Percentiles rank a stretch among this genome's conserved stretches.
Evolutionary conservation across 2,113 vertebrate genomes (phyloP).

Genomic region (Odontophorus gujanensis): DNA sequence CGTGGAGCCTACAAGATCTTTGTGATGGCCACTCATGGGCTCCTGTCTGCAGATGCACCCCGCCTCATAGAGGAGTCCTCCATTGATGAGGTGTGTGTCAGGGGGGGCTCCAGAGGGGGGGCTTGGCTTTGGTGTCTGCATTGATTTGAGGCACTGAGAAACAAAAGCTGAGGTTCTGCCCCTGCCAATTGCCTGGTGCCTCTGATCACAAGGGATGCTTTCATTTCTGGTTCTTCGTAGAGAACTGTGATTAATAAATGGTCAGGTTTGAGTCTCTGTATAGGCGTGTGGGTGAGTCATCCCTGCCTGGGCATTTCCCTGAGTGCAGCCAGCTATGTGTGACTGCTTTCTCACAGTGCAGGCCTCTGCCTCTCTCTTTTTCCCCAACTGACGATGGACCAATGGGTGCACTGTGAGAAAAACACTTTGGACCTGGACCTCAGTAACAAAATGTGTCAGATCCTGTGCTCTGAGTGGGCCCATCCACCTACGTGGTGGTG

Average conservation of each 20-base stretch:
- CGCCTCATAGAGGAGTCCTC: constrained; percentile 95
- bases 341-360: not conserved
- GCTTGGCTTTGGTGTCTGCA: not conserved
- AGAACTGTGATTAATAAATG: not conserved
- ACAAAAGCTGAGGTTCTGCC: not conserved
- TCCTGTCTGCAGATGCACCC: constrained; percentile 95
- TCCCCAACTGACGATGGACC: not conserved
- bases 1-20: constrained; percentile 98
- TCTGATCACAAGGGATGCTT: not conserved
- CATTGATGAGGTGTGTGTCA: constrained; percentile 87
- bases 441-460: not conserved
- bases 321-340: not conserved
- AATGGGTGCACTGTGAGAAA: not conserved
- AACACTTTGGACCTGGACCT: not conserved
- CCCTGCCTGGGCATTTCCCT: not conserved
- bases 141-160: not conserved
- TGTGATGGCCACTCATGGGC: constrained; percentile 97
- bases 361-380: not conserved
- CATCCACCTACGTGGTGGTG: not conserved
- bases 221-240: not conserved
- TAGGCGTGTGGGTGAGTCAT: not conserved
- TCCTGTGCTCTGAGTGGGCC: not conserved
- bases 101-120: not conserved
- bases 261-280: not conserved
- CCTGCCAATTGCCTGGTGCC: not conserved